These are phyloP conservation scores for Caretta caretta DNA, from an alignment of 2,113 vertebrate species.

Conservation along the genomic window DNA sequence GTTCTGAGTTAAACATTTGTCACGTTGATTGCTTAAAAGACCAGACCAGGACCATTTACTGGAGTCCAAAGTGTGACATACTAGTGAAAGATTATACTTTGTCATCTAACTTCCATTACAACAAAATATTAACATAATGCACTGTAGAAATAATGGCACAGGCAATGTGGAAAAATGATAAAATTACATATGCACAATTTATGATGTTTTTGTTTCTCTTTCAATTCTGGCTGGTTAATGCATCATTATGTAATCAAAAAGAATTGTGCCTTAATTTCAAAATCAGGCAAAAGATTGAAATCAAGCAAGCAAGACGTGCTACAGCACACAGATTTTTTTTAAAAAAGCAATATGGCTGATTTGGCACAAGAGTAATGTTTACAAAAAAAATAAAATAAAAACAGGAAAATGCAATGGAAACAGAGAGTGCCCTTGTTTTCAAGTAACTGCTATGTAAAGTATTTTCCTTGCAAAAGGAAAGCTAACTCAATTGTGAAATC, in stretches of 20 bases:
- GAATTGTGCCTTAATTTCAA: background rate
- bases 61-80: conserved; percentile 12
- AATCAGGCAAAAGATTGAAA: background rate
- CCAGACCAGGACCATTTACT: conserved; percentile 35
- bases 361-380: background rate
- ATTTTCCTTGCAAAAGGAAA: conserved; percentile 48
- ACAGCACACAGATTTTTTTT: background rate
- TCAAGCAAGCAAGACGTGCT: background rate
- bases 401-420: background rate
- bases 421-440: conserved; percentile 12
- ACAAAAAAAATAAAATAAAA: background rate
- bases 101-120: conserved; percentile 11
- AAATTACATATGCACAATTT: background rate
- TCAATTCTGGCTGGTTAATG: background rate
- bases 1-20: conserved; percentile 39
- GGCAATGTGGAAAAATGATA: background rate
- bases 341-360: background rate
- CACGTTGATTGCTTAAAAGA: conserved; percentile 38
- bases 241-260: background rate
- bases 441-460: conserved; percentile 27
- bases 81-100: conserved; percentile 1
- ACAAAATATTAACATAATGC: background rate
- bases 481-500: conserved; percentile 43
- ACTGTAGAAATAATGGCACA: background rate
- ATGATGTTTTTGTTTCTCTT: background rate